Percentiles rank a stretch among this genome's conserved stretches.
Conservation (phyloP, 2,113 vertebrate genomes). For the Dicentrarchus labrax region DNA sequence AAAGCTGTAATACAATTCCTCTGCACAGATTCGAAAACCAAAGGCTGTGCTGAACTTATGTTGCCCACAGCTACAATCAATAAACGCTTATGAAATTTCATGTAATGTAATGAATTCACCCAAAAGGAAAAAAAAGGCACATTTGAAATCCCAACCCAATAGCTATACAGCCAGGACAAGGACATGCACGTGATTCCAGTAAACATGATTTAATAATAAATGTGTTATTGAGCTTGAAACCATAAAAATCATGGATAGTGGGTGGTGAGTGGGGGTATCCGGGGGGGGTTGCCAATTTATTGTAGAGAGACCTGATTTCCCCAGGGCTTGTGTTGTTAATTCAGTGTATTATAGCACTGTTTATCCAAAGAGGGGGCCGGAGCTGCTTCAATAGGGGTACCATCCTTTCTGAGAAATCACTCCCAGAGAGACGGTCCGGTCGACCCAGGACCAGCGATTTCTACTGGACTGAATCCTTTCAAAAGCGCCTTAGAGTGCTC, state of each 20-base stretch:
- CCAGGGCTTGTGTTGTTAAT: conserved; percentile 75
- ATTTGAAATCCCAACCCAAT: conserved; percentile 40
- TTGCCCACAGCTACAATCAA: conserved; percentile 56
- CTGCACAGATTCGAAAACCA: conserved; percentile 21
- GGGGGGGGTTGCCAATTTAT: conserved; percentile 67
- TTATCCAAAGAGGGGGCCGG: conserved; percentile 58
- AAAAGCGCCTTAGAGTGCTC: conserved; percentile 28
- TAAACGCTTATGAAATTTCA: conserved; percentile 72
- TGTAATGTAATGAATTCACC: conserved; percentile 64
- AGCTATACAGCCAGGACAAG: conserved; percentile 34
- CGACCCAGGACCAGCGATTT: background rate
- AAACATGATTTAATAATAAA: conserved; percentile 73
- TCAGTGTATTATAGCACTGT: conserved; percentile 73
- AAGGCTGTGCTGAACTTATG: conserved; percentile 28
- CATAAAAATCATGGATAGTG: conserved; percentile 65
- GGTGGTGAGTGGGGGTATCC: conserved; percentile 16
- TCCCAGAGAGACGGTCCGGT: conserved; percentile 34
- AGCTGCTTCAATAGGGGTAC: conserved; percentile 27
- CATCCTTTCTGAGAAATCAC: conserved; percentile 11
- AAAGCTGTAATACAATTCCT: conserved; percentile 23
- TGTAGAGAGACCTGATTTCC: conserved; percentile 79
- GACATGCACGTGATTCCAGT: conserved; percentile 57
- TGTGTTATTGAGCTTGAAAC: conserved; percentile 69
- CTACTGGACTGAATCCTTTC: conserved; percentile 25
- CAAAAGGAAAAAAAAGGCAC: conserved; percentile 23